Evolutionary conservation across 2,113 vertebrate genomes (phyloP).

Genomic region (Menidia beryllina): DNA sequence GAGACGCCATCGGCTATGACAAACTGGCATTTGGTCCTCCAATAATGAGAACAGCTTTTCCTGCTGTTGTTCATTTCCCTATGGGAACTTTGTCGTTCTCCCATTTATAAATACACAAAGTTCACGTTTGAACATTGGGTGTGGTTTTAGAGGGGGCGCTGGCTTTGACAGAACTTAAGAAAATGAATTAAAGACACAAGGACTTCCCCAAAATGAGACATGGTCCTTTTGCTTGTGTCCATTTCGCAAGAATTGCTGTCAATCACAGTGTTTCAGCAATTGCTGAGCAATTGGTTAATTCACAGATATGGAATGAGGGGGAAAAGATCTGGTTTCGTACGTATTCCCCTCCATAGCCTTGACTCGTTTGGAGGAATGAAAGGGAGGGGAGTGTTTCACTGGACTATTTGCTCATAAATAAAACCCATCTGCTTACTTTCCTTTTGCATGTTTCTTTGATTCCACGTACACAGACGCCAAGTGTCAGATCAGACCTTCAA

Average conservation of each 20-base stretch:
- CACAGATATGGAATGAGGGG: constrained; percentile 5
- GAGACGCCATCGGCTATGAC: no score
- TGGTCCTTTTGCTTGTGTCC: no score
- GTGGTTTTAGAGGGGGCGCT: no score
- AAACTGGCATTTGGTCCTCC: no score
- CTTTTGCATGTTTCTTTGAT: constrained; percentile 65
- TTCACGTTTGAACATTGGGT: background rate
- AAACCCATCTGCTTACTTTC: constrained; percentile 54
- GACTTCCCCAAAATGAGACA: background rate
- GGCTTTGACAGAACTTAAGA: background rate
- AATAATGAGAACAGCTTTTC: no score
- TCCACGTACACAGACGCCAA: constrained; percentile 51
- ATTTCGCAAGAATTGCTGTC: background rate
- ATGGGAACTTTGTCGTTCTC: background rate
- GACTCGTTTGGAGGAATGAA: constrained; percentile 29
- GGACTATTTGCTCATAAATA: constrained; percentile 48
- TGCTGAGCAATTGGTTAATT: constrained; percentile 12
- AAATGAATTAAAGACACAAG: background rate
- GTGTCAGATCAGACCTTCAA: constrained; percentile 71
- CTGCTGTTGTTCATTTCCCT: no score
- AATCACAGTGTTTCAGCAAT: background rate
- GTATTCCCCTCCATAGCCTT: background rate
- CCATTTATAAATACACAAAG: background rate
- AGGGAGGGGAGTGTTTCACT: constrained; percentile 37
- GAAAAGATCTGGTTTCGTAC: constrained; percentile 28